Evolutionary conservation across 1,140 invertebrate species (phyloP).

Genomic region (Condylostylus longicornis): DNA sequence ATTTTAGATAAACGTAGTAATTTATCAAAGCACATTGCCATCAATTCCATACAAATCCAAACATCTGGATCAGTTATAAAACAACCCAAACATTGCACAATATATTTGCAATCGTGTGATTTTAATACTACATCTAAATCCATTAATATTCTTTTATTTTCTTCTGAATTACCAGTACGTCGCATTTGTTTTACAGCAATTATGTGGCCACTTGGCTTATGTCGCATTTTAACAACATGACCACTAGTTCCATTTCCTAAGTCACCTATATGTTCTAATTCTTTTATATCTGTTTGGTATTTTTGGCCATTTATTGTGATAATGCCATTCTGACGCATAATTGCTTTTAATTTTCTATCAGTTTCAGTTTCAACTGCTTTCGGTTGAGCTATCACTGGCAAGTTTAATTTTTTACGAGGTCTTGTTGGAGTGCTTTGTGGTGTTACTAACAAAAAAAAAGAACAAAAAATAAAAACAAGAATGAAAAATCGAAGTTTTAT

Average conservation of each 20-base stretch:
- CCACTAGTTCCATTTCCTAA: constrained; percentile 92
- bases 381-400: constrained; percentile 19
- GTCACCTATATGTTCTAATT: constrained; percentile 77
- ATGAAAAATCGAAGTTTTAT: constrained; percentile 7
- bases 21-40: constrained; percentile 97
- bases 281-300: constrained; percentile 71
- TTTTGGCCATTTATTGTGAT: constrained; percentile 63
- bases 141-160: constrained; percentile 96
- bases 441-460: constrained; percentile 1
- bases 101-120: constrained; percentile 91
- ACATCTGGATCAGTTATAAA: constrained; percentile 89
- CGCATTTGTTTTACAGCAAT: constrained; percentile 99
- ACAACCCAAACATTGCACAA: constrained; percentile 92
- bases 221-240: constrained; percentile 93
- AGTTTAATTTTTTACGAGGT: constrained; percentile 7
- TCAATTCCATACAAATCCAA: constrained; percentile 90
- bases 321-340: constrained; percentile 54
- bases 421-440: constrained; percentile 11
- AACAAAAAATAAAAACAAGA: constrained; percentile 5
- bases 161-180: constrained; percentile 86
- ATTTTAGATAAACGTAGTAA: constrained; percentile 69
- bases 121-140: constrained; percentile 95
- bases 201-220: constrained; percentile 65
- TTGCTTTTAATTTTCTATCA: constrained; percentile 35
- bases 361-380: constrained; percentile 34